Evolutionary conservation across 2,888 invertebrate species (phyloP), one percentile per base, ranked within the genome.

Genomic region (Tenthredo distinguenda): DNA sequence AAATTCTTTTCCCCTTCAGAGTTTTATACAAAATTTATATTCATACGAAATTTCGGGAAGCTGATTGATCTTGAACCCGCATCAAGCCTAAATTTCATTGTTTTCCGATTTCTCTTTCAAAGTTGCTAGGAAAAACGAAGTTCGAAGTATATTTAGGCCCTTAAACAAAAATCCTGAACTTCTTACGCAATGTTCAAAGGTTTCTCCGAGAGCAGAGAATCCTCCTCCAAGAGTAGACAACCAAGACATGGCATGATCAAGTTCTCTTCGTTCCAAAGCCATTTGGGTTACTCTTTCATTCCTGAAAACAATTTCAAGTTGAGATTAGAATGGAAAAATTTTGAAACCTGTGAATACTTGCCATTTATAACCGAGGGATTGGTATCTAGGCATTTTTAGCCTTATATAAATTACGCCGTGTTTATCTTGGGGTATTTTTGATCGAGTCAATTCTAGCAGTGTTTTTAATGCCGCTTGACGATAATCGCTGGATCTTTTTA

Each of bases 171-270:
- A 10, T 50, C 84, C 84, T 26, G 65, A 62, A 31, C 12, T 72
- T 94, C 96, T 95, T 95, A 97, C 97, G 94, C 97, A 98, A 90
- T 96, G 94, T 84, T 95, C 94, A 93, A 97, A 97, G 91, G 97
- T 96, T 92, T 99, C 99, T 1, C 99, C 99, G 84, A 99, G 94
- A 0, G 99, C 98, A 2, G 99, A 99, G 93, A 98, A 99, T 1
- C 98, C 99, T 76, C 99, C 99, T 2, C 99, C 99, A 21, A 99
- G 95, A 0, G 99, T 99, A 31, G 99, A 99, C 37, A 99, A 94
- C 98, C 99, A 99, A 26, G 98, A 98, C 95, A 99, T 96, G 43
- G 97, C 95, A 94, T 97, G 95, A 89, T 98, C 98, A 89, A 97
- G 94, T 94, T 98, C 98, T 87, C 96, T 95, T 89, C 95, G 95